Evolutionary conservation across 1,140 invertebrate species (phyloP).

Genomic region (Diachasma alloeum): DNA sequence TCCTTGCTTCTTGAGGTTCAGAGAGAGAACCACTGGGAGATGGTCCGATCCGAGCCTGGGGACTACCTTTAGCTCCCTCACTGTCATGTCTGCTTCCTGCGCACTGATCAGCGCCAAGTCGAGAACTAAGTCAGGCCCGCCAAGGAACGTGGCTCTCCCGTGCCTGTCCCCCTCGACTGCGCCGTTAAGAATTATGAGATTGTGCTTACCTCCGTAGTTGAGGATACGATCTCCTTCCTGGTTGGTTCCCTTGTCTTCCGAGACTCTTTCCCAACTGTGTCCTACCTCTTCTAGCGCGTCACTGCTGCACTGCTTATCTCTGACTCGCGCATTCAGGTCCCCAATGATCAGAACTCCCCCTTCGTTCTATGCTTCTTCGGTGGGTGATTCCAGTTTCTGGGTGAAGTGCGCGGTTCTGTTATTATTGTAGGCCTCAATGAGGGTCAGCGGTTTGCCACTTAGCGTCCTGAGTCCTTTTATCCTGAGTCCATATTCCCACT

Average conservation of each 20-base stretch:
- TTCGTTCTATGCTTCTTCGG: neutral
- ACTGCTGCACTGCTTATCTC: neutral
- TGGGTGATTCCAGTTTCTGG: neutral
- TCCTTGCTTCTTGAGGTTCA: neutral
- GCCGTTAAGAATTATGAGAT: too few relatives aligned
- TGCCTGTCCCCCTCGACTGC: neutral
- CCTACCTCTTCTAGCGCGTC: neutral
- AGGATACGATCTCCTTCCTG: neutral
- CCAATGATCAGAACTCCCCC: neutral
- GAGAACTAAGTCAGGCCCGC: neutral
- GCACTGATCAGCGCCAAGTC: neutral
- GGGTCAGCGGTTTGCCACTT: neutral
- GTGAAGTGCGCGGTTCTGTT: neutral
- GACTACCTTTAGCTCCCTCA: neutral
- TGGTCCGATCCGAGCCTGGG: neutral
- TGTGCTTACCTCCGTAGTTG: neutral
- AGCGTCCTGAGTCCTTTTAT: neutral
- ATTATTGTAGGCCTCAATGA: neutral
- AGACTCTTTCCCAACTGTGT: neutral
- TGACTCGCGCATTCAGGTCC: neutral
- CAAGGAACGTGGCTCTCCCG: neutral
- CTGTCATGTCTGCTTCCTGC: neutral
- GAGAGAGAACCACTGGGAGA: neutral
- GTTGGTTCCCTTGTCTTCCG: neutral
- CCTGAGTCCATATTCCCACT: neutral